phyloP scores from a whole-genome alignment of 2,113 vertebrate genomes.

The Calcarius ornatus region DNA sequence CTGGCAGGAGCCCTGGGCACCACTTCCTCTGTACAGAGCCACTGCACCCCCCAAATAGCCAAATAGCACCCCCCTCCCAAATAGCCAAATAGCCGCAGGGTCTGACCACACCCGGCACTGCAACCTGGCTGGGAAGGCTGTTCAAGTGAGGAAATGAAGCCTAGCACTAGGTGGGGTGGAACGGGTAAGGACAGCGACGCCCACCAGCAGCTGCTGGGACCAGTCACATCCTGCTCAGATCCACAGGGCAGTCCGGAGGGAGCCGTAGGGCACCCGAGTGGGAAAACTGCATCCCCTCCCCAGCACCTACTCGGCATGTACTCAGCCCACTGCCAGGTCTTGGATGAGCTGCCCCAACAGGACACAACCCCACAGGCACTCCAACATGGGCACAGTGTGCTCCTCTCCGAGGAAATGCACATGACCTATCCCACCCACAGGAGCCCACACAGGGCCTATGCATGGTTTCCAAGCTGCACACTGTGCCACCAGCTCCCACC shows the following conservation, averaged over 20 bases:
- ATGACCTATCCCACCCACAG: not conserved
- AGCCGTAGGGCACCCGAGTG: accelerated
- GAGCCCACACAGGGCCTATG: not conserved
- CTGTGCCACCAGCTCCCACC: not conserved
- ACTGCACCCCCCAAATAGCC: no score
- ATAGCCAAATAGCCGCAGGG: accelerated
- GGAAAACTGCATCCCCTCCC: accelerated
- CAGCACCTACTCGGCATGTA: not conserved
- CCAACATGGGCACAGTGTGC: no score
- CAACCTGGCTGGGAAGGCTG: not conserved
- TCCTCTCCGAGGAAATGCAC: accelerated
- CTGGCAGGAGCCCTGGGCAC: not conserved
- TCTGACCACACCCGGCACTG: accelerated
- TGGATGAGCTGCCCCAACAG: not conserved
- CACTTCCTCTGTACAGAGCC: not conserved
- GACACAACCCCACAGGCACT: not conserved
- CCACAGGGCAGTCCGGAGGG: not conserved
- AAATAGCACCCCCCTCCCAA: no score
- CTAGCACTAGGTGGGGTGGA: not conserved
- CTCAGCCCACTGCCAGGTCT: not conserved
- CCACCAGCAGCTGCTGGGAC: not conserved
- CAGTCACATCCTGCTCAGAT: not conserved
- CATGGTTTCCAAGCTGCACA: accelerated
- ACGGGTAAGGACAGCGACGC: accelerated
- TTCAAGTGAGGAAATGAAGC: not conserved